A percentile compares a stretch with the other conserved stretches of the same genome.
These are phyloP conservation scores for Adelosebastes latens DNA, from an alignment of 2,797 vertebrate species.

Conservation along the genomic window DNA sequence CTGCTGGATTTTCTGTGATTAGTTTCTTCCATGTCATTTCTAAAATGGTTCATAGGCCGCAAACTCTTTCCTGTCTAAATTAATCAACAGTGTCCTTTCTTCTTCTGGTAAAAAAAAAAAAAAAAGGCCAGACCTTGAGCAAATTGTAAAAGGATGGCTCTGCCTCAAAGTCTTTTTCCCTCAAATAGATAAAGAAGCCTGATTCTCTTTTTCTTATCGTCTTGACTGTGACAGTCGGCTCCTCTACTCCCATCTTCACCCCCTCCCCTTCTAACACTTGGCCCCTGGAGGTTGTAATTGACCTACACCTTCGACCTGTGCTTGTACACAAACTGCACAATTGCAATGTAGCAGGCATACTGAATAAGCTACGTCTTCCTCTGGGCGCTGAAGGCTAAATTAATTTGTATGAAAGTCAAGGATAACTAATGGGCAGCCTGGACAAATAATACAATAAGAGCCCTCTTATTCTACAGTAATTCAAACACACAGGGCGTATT, in stretches of 20 bases:
- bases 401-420: conserved; percentile 73
- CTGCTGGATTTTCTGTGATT: conserved; percentile 67
- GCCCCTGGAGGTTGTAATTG: conserved; percentile 15
- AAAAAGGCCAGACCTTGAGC: conserved; percentile 42
- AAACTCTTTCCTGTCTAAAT: conserved; percentile 68
- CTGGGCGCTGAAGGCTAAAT: conserved; percentile 57
- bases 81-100: conserved; percentile 64
- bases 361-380: conserved; percentile 46
- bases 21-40: conserved; percentile 69
- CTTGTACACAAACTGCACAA: conserved; percentile 39
- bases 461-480: conserved; percentile 64
- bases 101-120: conserved; percentile 39
- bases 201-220: conserved; percentile 25
- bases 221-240: conserved; percentile 14
- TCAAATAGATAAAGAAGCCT: conserved; percentile 24
- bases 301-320: conserved; percentile 55
- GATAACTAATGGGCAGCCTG: conserved; percentile 65
- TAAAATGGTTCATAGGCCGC: conserved; percentile 63
- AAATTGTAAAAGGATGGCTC: conserved; percentile 61
- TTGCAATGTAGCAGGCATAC: conserved; percentile 19
- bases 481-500: conserved; percentile 57
- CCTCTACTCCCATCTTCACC: background rate
- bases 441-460: conserved; percentile 73
- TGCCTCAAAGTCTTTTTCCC: conserved; percentile 32
- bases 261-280: background rate